These are phyloP conservation scores for Heteronetta atricapilla DNA, from an alignment of 2,113 vertebrate genomes.

Conservation along the genomic window DNA sequence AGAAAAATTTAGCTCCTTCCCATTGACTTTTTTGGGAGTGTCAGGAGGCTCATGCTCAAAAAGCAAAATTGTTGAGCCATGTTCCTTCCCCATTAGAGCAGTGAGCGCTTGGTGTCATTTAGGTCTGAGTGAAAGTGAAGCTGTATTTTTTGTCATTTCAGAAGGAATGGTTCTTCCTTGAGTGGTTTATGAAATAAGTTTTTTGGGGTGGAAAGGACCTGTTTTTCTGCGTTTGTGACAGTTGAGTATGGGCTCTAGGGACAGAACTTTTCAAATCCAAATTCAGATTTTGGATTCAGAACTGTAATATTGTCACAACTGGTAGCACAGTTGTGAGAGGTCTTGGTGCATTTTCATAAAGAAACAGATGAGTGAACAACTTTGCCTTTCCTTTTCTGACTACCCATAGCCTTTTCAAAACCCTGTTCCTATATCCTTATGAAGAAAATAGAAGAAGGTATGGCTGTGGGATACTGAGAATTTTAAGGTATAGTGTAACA, in stretches of 20 bases:
- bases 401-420: background rate
- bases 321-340: background rate
- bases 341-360: background rate
- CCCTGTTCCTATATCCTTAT: background rate
- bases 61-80: background rate
- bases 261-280: background rate
- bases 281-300: background rate
- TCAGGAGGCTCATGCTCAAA: background rate
- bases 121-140: background rate
- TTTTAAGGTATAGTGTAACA: background rate
- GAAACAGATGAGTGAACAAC: background rate
- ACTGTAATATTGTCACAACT: background rate
- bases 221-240: background rate
- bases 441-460: background rate
- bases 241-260: background rate
- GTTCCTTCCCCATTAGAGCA: background rate
- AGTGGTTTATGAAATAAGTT: background rate
- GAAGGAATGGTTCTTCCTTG: background rate
- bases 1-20: background rate
- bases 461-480: background rate
- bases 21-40: background rate
- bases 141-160: background rate
- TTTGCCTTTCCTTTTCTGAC: background rate
- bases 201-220: background rate
- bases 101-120: background rate